Base-by-base conservation (phyloP, 2,113 vertebrate species). In the Excalfactoria chinensis region DNA sequence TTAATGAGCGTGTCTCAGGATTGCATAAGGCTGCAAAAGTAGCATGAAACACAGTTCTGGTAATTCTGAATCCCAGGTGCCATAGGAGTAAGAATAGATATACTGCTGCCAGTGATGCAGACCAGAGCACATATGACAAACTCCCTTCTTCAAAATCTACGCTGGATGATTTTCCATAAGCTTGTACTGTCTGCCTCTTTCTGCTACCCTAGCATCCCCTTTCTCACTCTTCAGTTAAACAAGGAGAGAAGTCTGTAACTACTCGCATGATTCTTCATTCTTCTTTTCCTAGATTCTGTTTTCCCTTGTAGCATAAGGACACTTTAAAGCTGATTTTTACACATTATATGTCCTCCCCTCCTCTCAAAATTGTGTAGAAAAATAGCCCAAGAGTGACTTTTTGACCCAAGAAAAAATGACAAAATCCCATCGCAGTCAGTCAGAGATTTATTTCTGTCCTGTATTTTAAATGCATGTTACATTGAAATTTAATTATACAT, bases 81-180 rank as follows among this genome's bases (percentile, higher is more conserved):
- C 60, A 53, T 72, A 25, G 58, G 3, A 22, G 53, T 30, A 85
- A 68, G 48, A 62, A 78, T 19, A 30, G 28, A 68, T 46, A 6
- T 73, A n/a, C 15, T 63, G 43, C 12, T 72, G 26, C 30, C 68
- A 73, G 60, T 37, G 3, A 34, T 40, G 30, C 23, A 68, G 70
- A 73, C 10, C 14, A 53, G 35, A 48, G 48, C 19, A 66, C 26
- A 23, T 16, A 28, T 34, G 26, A 69, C 40, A 86, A 73, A 53
- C 11, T 60, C 4, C 28, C 11, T 79, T 60, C 35, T 49, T 25
- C 55, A 13, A 86, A 66, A 23, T 22, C 30, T 8, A 37, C 2
- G 6, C 55, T 56, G 10, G 20, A 53, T n/a, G 5, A 58, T 46
- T 64, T 0, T 0, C 23, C 11, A 23, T 32, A 5, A 74, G 17